Evolutionary conservation across 2,888 invertebrate species (phyloP), one percentile per base, ranked within the genome.

Genomic region (Drosophila robusta): DNA sequence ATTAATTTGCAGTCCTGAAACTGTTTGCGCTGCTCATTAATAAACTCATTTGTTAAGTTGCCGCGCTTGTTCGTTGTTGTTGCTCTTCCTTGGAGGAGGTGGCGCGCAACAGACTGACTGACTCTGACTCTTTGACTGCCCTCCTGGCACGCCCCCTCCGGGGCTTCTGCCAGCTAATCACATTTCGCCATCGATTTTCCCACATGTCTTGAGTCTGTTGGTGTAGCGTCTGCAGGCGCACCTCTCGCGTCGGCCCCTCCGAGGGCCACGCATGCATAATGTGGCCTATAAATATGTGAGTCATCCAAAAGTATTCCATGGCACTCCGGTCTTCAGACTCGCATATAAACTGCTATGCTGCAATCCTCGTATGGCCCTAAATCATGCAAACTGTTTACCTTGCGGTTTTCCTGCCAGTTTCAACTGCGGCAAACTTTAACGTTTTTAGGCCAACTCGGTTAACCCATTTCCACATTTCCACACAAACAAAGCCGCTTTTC

Each of bases 391-490:
- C 42, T 70, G 62, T 67, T 80, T 78, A 44, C 58, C 58, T 64
- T 81, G 81, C 80, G 78, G 78, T 55, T 47, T 51, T 58, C 52
- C 72, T 75, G 77, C 45, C 76, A 74, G 65, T 80, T 73, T 58
- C 50, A 58, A 80, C 75, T 84, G 82, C 85, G 82, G 79, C 80
- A 83, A 83, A 82, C 67, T 70, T 69, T 69, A 60, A 56, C 67
- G 44, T 82, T 84, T 85, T 85, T 80, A 72, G 85, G 82, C 85
- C 83, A 85, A 74, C 68, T 66, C 76, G 66, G 63, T 81, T 83
- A 83, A 84, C 81, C 84, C 84, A 83, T 81, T 82, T 81, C 11
- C 32, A 36, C 29, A 29, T 8, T 8, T 8, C 8, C 29, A 29
- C 9, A 9, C 29, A 29, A 29, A 29, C 29, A 29, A 0, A 29